phyloP scores from a whole-genome alignment of 23 tunicate species.

The Halocynthia roretzi region DNA sequence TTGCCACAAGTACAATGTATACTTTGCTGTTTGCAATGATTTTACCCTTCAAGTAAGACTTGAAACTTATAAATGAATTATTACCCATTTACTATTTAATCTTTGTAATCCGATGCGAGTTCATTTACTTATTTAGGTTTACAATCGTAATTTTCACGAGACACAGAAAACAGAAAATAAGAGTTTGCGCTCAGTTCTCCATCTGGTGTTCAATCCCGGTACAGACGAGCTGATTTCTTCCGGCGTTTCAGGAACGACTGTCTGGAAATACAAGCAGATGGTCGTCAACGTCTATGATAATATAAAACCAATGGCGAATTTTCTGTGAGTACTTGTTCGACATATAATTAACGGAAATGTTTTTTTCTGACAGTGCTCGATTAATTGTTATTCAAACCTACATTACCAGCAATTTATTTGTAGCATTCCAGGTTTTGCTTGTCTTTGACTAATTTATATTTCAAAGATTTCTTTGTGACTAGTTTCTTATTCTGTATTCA shows the following conservation, averaged over 20 bases:
- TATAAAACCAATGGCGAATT: constrained; percentile 61
- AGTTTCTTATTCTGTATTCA: constrained; percentile 13
- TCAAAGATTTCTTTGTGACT: not conserved
- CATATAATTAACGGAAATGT: not conserved
- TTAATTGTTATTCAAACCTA: no score
- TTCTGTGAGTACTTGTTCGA: constrained; percentile 31
- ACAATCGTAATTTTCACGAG: constrained; percentile 42
- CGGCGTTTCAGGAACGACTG: constrained; percentile 64
- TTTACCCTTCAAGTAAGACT: constrained; percentile 46
- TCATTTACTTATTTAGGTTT: constrained; percentile 24
- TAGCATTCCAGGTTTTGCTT: not conserved
- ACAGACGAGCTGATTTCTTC: constrained; percentile 52
- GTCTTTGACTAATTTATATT: not conserved
- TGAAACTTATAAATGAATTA: not conserved
- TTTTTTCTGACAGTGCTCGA: no score
- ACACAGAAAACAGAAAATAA: constrained; percentile 52
- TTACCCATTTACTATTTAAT: not conserved
- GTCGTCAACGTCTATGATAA: constrained; percentile 22
- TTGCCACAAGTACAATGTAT: constrained; percentile 60
- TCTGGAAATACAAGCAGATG: constrained; percentile 58
- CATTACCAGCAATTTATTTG: not conserved
- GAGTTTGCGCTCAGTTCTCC: constrained; percentile 55
- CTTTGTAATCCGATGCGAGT: not conserved
- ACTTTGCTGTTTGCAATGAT: constrained; percentile 66
- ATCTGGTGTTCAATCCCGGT: constrained; percentile 38